phyloP scores from a whole-genome alignment of 2,797 vertebrate genomes.

The Buceros bicornis region DNA sequence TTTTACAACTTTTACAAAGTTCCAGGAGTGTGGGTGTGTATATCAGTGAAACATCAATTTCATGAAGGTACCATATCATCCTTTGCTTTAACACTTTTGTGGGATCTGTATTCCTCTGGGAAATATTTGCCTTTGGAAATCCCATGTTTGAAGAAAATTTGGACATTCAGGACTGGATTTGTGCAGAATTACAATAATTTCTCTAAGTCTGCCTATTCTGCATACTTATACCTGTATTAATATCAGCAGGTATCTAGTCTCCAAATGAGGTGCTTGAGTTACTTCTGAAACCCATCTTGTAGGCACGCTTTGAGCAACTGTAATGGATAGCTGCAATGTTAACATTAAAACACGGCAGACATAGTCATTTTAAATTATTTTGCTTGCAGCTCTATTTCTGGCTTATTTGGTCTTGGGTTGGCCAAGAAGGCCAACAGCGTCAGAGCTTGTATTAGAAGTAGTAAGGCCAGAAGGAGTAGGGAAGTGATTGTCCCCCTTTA shows the following conservation, averaged over 20 bases:
- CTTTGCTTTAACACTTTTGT: neutral
- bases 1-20: neutral
- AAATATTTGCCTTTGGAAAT: neutral
- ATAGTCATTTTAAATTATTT: neutral
- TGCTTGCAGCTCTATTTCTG: neutral
- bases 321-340: neutral
- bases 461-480: neutral
- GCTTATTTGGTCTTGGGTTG: neutral
- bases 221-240: neutral
- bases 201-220: neutral
- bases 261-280: neutral
- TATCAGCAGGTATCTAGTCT: neutral
- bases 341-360: neutral
- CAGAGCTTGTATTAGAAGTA: neutral
- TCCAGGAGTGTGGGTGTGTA: neutral
- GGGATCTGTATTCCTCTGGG: neutral
- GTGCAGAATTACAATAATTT: neutral
- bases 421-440: neutral
- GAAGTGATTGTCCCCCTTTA: fast-evolving
- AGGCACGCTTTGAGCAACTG: neutral
- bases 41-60: neutral
- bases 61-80: neutral
- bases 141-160: neutral
- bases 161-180: neutral
- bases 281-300: neutral